Evolutionary conservation across 2,113 vertebrate species (phyloP).

Genomic region (Percopsis transmontana): DNA sequence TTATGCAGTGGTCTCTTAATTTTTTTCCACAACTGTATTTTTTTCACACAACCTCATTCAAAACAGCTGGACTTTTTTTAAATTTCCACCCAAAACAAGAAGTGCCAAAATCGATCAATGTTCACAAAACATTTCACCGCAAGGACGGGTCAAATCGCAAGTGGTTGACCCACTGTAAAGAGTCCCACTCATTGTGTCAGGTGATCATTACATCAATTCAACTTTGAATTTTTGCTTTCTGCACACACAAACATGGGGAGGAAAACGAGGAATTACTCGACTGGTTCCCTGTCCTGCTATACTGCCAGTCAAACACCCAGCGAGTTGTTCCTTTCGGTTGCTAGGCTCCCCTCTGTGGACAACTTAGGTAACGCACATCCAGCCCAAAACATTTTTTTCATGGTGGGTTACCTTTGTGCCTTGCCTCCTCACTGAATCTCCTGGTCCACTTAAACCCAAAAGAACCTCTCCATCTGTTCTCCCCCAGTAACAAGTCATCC

Average conservation of each 20-base stretch:
- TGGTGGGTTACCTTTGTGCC: conserved; percentile 42
- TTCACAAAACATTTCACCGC: too few species aligned
- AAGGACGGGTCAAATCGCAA: too few species aligned
- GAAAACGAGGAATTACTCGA: neutral
- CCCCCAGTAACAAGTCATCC: conserved; percentile 20
- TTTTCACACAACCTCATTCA: too few species aligned
- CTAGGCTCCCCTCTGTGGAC: conserved; percentile 11
- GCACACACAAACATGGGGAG: too few species aligned
- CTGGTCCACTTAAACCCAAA: conserved; percentile 34
- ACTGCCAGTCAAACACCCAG: neutral
- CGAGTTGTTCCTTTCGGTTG: neutral
- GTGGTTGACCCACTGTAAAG: too few species aligned
- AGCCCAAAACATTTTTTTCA: neutral
- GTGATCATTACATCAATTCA: too few species aligned
- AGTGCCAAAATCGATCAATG: too few species aligned
- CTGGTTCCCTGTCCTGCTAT: neutral
- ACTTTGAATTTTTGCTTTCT: neutral
- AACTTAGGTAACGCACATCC: conserved; percentile 5
- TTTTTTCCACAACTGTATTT: too few species aligned
- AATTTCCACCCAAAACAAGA: too few species aligned
- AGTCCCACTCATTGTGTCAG: neutral
- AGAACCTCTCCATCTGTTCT: conserved; percentile 18
- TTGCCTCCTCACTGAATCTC: conserved; percentile 24
- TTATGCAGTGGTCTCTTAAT: too few species aligned
- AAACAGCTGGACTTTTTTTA: too few species aligned